These are phyloP conservation scores for Mormoops blainvillei DNA, from an alignment of 2,113 vertebrate genomes.

Conservation along the genomic window DNA sequence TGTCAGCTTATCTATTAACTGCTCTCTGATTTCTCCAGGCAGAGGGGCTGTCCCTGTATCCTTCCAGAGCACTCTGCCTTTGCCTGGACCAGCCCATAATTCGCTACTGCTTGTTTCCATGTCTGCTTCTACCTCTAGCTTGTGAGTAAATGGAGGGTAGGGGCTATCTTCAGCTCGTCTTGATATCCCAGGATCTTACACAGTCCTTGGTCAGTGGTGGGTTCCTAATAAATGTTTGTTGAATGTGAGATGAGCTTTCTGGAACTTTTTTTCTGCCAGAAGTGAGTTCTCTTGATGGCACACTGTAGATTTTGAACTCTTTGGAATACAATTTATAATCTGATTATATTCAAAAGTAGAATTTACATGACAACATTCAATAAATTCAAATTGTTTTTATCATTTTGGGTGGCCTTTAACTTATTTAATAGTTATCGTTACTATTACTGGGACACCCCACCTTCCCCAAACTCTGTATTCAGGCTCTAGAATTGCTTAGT, in stretches of 20 bases:
- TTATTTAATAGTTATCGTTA: slow-evolving; percentile 29
- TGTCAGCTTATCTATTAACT: not conserved
- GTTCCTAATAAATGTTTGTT: not conserved
- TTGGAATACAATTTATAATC: slow-evolving; percentile 15
- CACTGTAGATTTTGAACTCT: slow-evolving; percentile 21
- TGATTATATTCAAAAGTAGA: slow-evolving; percentile 43
- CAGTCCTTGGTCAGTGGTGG: not conserved
- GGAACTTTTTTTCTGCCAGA: not conserved
- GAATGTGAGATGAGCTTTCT: not conserved
- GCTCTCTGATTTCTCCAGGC: not conserved
- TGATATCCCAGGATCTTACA: not conserved
- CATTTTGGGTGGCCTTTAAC: slow-evolving; percentile 48
- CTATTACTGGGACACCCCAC: not conserved
- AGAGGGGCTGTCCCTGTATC: not conserved
- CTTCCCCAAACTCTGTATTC: not conserved
- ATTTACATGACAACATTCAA: slow-evolving; percentile 40
- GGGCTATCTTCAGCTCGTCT: not conserved
- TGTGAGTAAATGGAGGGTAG: not conserved
- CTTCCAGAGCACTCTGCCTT: not conserved
- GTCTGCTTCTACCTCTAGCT: not conserved
- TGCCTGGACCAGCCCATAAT: not conserved
- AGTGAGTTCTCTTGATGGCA: not conserved
- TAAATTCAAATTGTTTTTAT: slow-evolving; percentile 9
- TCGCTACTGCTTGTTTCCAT: not conserved
- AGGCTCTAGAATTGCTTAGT: not conserved